phyloP scores from a whole-genome alignment of 2,797 vertebrate genomes.

The Poeciliopsis gracilis region DNA sequence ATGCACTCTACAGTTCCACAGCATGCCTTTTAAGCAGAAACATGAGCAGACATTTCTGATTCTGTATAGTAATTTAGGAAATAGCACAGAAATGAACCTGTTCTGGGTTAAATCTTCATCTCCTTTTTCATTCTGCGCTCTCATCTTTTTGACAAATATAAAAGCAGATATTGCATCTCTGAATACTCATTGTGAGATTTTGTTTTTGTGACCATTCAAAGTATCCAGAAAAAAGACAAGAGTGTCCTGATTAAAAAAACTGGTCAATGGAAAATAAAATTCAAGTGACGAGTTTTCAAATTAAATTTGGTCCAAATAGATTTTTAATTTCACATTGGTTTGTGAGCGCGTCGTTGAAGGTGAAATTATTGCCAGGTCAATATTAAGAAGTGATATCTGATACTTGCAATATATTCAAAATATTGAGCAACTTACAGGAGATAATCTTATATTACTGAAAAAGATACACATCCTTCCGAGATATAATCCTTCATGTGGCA shows the following conservation, averaged over 20 bases:
- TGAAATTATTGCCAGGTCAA: not conserved
- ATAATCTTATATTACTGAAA: conserved; percentile 38
- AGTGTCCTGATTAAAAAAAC: not conserved
- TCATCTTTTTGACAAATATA: not conserved
- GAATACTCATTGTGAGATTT: not conserved
- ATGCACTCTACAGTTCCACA: not conserved
- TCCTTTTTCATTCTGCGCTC: not conserved
- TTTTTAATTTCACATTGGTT: not conserved
- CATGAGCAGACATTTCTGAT: not conserved
- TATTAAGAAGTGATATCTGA: conserved; percentile 19
- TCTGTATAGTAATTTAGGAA: not conserved
- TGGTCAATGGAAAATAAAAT: not conserved
- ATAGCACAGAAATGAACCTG: not conserved
- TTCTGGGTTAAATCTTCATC: not conserved
- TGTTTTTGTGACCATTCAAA: not conserved
- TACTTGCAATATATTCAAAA: conserved; percentile 32
- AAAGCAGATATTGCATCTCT: not conserved
- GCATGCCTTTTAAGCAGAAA: not conserved
- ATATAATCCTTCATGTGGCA: conserved; percentile 23
- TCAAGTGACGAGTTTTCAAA: not conserved
- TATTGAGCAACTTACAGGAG: conserved; percentile 25
- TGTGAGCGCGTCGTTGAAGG: not conserved
- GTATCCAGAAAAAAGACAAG: not conserved
- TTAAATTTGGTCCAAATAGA: not conserved
- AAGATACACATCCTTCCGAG: conserved; percentile 27